A percentile compares a stretch with the other conserved stretches of the same genome.
Evolutionary conservation across 1,140 invertebrate genomes (phyloP).

Genomic region (Choristoneura fumiferana): DNA sequence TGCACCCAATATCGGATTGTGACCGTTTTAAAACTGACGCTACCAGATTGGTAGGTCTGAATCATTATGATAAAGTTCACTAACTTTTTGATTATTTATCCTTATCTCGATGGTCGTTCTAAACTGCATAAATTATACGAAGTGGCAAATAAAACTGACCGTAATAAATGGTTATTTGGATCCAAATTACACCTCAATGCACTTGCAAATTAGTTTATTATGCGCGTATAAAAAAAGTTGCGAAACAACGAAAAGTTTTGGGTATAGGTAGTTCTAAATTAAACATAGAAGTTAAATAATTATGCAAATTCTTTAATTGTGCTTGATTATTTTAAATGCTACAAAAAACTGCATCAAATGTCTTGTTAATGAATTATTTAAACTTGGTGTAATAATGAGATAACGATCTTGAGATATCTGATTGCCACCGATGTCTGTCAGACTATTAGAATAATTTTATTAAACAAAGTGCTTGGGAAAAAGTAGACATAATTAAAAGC

Average conservation of each 20-base stretch:
- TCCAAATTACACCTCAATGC: neutral
- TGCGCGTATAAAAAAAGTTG: neutral
- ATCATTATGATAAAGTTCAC: conserved; percentile 2
- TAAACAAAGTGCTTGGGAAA: neutral
- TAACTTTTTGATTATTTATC: neutral
- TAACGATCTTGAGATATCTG: conserved; percentile 13
- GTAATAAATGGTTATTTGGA: neutral
- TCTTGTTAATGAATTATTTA: conserved; percentile 5
- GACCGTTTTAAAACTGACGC: conserved; percentile 19
- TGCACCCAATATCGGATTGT: conserved; percentile 32
- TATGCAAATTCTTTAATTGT: conserved; percentile 3
- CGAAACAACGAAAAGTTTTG: too few relatives aligned
- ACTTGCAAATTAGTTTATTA: neutral
- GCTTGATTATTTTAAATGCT: conserved; percentile 10
- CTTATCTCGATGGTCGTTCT: neutral
- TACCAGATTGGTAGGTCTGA: neutral
- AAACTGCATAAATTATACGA: neutral
- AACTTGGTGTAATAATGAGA: conserved; percentile 10
- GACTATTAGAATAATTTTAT: conserved; percentile 14
- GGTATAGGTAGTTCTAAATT: neutral
- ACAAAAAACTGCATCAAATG: conserved; percentile 4
- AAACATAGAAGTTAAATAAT: neutral
- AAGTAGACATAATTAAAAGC: neutral
- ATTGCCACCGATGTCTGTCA: conserved; percentile 14
- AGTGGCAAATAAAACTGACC: neutral